Percentiles rank a stretch among this genome's conserved stretches.
phyloP scores from a whole-genome alignment of 2,113 vertebrate genomes.

The Petrocephalus microphthalmus region DNA sequence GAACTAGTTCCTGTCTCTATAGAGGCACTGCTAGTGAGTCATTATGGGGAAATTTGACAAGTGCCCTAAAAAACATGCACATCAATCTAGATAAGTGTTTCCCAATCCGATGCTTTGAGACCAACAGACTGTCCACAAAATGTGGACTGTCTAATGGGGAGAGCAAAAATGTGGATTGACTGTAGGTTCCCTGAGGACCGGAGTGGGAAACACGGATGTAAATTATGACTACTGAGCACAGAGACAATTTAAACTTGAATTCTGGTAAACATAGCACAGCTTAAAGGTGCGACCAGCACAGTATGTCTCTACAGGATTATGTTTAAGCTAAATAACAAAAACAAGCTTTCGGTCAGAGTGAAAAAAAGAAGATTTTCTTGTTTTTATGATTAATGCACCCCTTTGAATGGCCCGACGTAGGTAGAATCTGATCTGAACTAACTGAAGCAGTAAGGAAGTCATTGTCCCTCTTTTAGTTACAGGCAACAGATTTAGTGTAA shows the following conservation, averaged over 20 bases:
- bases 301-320: not conserved
- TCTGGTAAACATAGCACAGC: not conserved
- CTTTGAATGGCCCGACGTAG: not conserved
- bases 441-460: constrained; percentile 1
- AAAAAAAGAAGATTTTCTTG: not conserved
- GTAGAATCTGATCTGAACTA: not conserved
- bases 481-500: not conserved
- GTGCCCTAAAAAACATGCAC: not conserved
- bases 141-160: too few species aligned
- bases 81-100: too few species aligned
- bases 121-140: too few species aligned
- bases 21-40: not conserved
- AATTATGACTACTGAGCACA: not conserved
- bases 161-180: too few species aligned
- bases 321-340: not conserved
- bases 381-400: not conserved
- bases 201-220: not conserved
- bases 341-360: not conserved
- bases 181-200: too few species aligned
- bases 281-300: not conserved
- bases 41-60: not conserved
- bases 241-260: not conserved
- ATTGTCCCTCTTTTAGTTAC: not conserved
- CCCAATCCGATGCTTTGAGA: too few species aligned
- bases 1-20: not conserved